phyloP scores from a whole-genome alignment of 1,140 invertebrate species.

The Pogonus chalceus region DNA sequence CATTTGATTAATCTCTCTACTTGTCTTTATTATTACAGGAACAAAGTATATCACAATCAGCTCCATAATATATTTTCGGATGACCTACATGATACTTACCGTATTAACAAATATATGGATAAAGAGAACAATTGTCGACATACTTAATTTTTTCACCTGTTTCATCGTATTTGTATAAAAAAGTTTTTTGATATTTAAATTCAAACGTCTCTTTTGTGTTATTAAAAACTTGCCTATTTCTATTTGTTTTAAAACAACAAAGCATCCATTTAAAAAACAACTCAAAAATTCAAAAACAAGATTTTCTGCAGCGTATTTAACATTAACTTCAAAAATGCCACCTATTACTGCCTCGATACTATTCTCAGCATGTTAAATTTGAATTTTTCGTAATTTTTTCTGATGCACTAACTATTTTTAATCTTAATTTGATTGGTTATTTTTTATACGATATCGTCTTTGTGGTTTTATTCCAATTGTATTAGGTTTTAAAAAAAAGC shows the following conservation, averaged over 20 bases:
- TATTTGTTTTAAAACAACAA: neutral
- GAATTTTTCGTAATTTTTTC: neutral
- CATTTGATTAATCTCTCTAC: slow-evolving; percentile 24
- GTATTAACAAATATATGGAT: slow-evolving; percentile 30
- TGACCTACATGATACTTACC: slow-evolving; percentile 31
- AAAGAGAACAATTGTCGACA: slow-evolving; percentile 30
- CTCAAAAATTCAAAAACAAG: neutral
- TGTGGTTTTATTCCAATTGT: neutral
- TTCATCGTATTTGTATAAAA: neutral
- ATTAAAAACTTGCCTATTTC: neutral
- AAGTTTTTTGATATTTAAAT: neutral
- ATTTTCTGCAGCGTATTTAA: neutral
- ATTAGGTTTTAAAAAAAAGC: neutral
- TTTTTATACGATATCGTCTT: neutral
- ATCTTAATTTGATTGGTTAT: neutral
- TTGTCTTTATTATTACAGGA: slow-evolving; percentile 7
- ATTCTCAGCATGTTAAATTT: neutral
- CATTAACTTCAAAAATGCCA: neutral
- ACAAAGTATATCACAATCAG: slow-evolving; percentile 8
- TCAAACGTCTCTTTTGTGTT: neutral
- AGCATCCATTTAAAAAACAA: neutral
- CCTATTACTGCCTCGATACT: neutral
- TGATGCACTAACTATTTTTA: neutral
- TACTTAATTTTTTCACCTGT: slow-evolving; percentile 30
- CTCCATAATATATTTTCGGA: slow-evolving; percentile 19